These are phyloP conservation scores for Erpornis zantholeuca DNA, from an alignment of 2,113 vertebrate genomes.

Conservation along the genomic window DNA sequence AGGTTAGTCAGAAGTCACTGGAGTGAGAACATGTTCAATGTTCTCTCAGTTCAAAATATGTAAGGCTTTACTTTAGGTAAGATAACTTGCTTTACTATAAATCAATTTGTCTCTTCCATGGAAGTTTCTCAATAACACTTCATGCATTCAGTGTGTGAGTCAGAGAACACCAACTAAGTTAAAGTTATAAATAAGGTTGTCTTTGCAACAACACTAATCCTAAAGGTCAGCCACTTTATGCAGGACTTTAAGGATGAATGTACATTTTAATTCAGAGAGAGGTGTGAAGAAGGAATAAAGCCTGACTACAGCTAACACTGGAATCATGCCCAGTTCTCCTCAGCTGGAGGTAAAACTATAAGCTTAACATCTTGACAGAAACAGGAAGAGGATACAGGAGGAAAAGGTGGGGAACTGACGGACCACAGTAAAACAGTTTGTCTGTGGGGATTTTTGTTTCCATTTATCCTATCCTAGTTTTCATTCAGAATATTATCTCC, in stretches of 20 bases:
- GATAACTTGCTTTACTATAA: background rate
- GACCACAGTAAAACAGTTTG: background rate
- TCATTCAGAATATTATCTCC: background rate
- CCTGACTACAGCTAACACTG: background rate
- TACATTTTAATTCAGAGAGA: background rate
- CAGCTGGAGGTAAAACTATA: background rate
- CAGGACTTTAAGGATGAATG: background rate
- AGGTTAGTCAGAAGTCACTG: background rate
- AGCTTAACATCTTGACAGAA: background rate
- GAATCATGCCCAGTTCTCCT: background rate
- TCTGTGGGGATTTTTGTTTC: background rate
- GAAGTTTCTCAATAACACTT: background rate
- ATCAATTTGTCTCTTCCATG: background rate
- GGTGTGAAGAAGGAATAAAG: background rate
- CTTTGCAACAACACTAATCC: background rate
- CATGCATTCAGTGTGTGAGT: background rate
- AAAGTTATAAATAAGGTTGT: background rate
- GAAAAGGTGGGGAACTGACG: background rate
- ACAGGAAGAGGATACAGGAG: background rate
- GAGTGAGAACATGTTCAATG: background rate
- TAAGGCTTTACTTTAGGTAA: background rate
- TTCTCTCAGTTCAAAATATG: background rate
- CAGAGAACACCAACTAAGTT: background rate
- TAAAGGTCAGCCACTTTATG: background rate
- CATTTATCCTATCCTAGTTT: background rate